Evolutionary conservation across 2,113 vertebrate genomes (phyloP).

Genomic region (Perognathus longimembris): DNA sequence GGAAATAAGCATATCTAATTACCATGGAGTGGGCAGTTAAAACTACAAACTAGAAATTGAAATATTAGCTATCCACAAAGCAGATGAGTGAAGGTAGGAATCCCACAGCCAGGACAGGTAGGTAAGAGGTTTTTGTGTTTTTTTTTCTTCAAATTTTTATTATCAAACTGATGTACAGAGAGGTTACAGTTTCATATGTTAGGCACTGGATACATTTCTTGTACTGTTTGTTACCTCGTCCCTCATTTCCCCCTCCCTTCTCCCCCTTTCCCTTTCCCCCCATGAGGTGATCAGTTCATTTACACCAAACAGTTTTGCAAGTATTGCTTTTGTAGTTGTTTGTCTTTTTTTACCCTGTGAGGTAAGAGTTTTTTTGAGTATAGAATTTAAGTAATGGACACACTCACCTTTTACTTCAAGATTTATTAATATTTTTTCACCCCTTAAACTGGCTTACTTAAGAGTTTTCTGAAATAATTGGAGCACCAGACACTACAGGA

Average conservation of each 20-base stretch:
- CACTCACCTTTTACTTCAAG: background rate
- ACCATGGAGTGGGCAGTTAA: conserved; percentile 30
- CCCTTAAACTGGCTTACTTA: background rate
- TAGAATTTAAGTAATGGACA: background rate
- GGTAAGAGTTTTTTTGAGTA: too few species aligned
- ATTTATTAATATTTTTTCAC: background rate
- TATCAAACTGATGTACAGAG: too few species aligned
- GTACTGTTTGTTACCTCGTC: too few species aligned
- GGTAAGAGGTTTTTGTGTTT: background rate
- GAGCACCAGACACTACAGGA: background rate
- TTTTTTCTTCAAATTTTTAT: too few species aligned
- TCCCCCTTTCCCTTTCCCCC: too few species aligned
- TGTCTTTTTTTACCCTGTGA: too few species aligned
- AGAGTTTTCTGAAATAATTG: background rate
- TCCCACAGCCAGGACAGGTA: background rate
- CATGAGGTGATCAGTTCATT: too few species aligned
- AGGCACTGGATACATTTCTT: too few species aligned
- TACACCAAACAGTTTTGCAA: too few species aligned
- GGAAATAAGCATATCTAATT: conserved; percentile 28
- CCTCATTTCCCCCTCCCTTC: too few species aligned
- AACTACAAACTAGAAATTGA: conserved; percentile 45
- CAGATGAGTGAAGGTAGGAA: background rate
- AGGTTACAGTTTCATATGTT: too few species aligned
- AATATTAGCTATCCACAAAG: conserved; percentile 51
- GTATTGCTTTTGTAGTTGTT: too few species aligned